Conservation (phyloP, 2,888 invertebrate genomes). For the Agrotis segetum region DNA sequence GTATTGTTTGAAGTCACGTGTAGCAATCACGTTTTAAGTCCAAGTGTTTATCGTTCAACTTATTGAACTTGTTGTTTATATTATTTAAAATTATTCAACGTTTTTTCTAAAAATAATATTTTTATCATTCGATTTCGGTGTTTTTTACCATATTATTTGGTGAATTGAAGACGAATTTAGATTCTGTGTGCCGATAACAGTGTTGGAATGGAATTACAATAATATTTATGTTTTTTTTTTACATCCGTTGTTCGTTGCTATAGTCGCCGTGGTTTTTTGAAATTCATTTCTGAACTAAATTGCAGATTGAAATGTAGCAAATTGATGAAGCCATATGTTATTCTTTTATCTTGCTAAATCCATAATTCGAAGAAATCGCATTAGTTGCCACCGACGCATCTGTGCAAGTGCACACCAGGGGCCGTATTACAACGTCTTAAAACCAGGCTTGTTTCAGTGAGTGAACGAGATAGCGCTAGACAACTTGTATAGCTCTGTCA, state of each 20-base stretch:
- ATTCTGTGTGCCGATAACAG: background rate
- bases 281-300: background rate
- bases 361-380: too few species aligned
- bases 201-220: background rate
- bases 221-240: background rate
- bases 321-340: too few species aligned
- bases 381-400: too few species aligned
- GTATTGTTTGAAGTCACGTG: constrained; percentile 34
- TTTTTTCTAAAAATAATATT: background rate
- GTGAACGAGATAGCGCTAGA: too few species aligned
- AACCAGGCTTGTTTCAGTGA: too few species aligned
- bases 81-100: background rate
- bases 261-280: background rate
- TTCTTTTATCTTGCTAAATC: too few species aligned
- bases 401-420: too few species aligned
- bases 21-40: constrained; percentile 22
- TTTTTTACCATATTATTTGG: background rate
- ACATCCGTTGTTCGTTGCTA: background rate
- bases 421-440: too few species aligned
- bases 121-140: background rate
- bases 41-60: constrained; percentile 5
- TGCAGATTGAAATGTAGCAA: background rate
- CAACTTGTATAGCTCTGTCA: too few species aligned
- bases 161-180: background rate
- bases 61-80: background rate